A percentile compares a stretch with the other conserved stretches of the same genome.
Evolutionary conservation across 2,113 vertebrate species (phyloP).

Genomic region (Grammatotria lemairii): DNA sequence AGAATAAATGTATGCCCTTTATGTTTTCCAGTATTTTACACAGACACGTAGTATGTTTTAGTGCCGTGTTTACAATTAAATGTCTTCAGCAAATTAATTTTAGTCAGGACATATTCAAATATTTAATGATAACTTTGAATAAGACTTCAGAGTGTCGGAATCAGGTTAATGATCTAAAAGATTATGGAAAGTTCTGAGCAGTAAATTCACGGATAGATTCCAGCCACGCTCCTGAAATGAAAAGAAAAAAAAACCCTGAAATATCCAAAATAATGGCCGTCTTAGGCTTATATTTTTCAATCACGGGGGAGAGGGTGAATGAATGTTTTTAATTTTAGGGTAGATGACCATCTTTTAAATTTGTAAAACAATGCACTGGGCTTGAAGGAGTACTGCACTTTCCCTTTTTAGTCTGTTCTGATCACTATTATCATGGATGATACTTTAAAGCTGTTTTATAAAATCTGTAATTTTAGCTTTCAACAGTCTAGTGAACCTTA

Average conservation of each 20-base stretch:
- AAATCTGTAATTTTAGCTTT: not conserved
- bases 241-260: not conserved
- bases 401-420: not conserved
- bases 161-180: not conserved
- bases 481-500: not conserved
- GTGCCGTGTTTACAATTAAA: not conserved
- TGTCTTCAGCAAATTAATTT: constrained; percentile 28
- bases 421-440: not conserved
- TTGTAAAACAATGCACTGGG: not conserved
- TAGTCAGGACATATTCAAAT: constrained; percentile 3
- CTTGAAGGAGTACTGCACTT: not conserved
- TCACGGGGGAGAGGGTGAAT: not conserved
- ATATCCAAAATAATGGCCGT: not conserved
- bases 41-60: not conserved
- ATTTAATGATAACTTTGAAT: constrained; percentile 16
- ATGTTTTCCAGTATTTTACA: not conserved
- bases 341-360: not conserved
- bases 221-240: not conserved
- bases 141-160: not conserved
- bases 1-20: not conserved
- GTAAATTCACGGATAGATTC: not conserved
- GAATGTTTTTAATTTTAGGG: not conserved
- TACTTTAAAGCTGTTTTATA: not conserved
- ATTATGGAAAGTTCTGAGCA: not conserved
- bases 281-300: not conserved